Percentiles rank a stretch among this genome's conserved stretches.
phyloP scores from a whole-genome alignment of 2,888 invertebrate species.

The Calameuta filiformis region DNA sequence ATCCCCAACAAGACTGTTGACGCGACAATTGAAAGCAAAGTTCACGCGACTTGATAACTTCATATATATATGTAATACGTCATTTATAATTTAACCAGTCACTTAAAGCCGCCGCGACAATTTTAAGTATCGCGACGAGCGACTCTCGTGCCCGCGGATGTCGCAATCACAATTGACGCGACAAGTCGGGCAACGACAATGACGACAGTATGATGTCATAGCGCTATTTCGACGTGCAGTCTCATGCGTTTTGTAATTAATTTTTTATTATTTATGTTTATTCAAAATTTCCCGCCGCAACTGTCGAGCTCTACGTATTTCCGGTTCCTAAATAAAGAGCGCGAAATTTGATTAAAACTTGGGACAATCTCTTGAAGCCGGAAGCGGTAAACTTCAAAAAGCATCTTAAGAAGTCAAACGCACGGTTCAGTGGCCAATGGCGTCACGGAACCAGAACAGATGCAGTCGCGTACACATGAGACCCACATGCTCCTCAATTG shows the following conservation, averaged over 20 bases:
- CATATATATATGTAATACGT: neutral
- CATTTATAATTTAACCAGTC: conserved; percentile 12
- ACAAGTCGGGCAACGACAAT: neutral
- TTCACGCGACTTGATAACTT: neutral
- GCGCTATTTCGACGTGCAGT: neutral
- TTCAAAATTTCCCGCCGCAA: neutral
- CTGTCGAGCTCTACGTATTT: neutral
- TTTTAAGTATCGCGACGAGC: neutral
- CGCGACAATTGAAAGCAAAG: neutral
- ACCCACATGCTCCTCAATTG: conserved; percentile 22
- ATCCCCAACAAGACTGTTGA: neutral
- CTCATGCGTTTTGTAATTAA: neutral
- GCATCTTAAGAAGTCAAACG: neutral
- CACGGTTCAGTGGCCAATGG: conserved; percentile 9
- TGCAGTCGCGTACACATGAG: conserved; percentile 11
- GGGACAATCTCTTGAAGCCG: neutral
- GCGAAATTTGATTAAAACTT: neutral
- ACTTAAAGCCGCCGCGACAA: conserved; percentile 7
- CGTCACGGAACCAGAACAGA: conserved; percentile 27
- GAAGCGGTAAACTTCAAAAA: neutral
- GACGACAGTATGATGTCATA: conserved; percentile 1
- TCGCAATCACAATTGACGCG: conserved; percentile 14
- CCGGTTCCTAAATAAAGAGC: neutral
- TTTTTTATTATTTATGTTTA: neutral
- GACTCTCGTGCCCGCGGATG: conserved; percentile 13